Conservation (phyloP, 1,140 invertebrate genomes). For the Bombus difficillimus region DNA sequence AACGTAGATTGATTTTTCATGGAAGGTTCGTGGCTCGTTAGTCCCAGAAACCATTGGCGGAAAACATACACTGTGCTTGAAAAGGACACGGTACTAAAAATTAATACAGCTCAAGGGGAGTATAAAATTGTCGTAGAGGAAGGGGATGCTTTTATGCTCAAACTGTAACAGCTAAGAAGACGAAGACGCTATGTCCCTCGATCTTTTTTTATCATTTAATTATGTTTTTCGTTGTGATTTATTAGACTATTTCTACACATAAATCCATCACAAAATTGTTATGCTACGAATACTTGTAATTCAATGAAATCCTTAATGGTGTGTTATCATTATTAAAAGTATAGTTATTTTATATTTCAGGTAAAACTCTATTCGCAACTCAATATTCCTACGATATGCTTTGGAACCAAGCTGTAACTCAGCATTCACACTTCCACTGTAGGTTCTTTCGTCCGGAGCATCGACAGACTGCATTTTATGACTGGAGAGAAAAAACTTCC, state of each 20-base stretch:
- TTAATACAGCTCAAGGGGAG: background rate
- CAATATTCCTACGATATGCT: background rate
- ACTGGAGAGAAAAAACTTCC: background rate
- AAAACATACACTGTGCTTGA: background rate
- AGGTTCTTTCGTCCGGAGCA: background rate
- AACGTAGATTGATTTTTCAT: conserved; percentile 19
- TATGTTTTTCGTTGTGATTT: background rate
- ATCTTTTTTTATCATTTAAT: background rate
- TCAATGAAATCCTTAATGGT: background rate
- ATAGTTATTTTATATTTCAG: background rate
- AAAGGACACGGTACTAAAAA: conserved; percentile 10
- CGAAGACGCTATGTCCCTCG: background rate
- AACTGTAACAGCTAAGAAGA: background rate
- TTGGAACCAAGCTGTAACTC: background rate
- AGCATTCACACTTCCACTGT: background rate
- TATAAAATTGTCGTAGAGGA: background rate
- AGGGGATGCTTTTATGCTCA: background rate
- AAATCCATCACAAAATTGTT: background rate
- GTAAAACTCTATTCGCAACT: background rate
- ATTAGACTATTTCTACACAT: background rate
- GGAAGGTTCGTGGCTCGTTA: conserved; percentile 27
- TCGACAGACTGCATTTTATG: conserved; percentile 23
- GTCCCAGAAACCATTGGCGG: background rate
- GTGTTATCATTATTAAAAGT: background rate
- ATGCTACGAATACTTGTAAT: background rate